Evolutionary conservation across 2,888 invertebrate genomes (phyloP).

Genomic region (Anorthoa munda): DNA sequence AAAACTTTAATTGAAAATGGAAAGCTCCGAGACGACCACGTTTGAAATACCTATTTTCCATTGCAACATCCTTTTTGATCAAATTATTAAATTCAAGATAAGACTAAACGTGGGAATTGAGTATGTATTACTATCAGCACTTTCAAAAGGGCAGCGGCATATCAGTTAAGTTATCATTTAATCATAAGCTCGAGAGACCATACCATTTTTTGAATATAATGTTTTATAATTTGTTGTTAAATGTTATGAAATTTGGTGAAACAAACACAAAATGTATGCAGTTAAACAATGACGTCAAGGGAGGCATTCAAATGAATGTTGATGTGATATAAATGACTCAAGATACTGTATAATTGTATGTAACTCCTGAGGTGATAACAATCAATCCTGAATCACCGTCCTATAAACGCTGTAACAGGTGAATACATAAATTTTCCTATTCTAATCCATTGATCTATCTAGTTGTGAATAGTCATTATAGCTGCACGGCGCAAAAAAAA

Average conservation of each 20-base stretch:
- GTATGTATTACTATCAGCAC: constrained; percentile 28
- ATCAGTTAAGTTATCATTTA: constrained; percentile 55
- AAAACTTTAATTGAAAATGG: constrained; percentile 38
- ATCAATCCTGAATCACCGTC: constrained; percentile 24
- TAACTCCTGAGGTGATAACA: constrained; percentile 27
- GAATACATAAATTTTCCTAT: not conserved
- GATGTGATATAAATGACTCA: constrained; percentile 31
- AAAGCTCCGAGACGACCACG: constrained; percentile 20
- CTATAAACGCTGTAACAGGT: not conserved
- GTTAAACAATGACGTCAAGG: constrained; percentile 34
- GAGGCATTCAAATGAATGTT: constrained; percentile 20
- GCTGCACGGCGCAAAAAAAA: constrained; percentile 12
- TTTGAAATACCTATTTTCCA: constrained; percentile 34
- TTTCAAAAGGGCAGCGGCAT: constrained; percentile 39
- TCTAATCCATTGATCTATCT: not conserved
- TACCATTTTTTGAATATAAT: constrained; percentile 33
- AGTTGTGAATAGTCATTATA: constrained; percentile 3
- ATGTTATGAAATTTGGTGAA: constrained; percentile 41
- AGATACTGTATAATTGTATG: constrained; percentile 19
- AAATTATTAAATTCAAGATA: constrained; percentile 18
- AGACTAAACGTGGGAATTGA: constrained; percentile 24
- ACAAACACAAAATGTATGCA: constrained; percentile 39
- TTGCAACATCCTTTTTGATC: constrained; percentile 18
- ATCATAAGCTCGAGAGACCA: constrained; percentile 60
- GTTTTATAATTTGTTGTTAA: constrained; percentile 32